Evolutionary conservation across 2,888 invertebrate genomes (phyloP).

Genomic region (Xylota sylvarum): DNA sequence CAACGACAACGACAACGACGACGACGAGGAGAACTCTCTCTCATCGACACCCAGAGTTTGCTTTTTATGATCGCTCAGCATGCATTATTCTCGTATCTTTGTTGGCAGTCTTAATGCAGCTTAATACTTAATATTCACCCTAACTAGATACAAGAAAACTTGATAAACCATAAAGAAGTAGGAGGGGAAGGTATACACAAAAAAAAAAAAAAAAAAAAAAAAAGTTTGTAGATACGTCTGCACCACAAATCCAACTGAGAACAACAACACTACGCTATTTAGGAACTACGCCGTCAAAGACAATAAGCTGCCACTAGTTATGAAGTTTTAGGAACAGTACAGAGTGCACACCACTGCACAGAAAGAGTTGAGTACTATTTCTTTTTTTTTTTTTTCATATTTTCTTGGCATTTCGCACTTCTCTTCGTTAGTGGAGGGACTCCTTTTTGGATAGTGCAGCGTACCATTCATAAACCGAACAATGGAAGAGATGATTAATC

Average conservation of each 20-base stretch:
- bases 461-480: conserved; percentile 19
- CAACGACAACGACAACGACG: conserved; percentile 16
- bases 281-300: conserved; percentile 67
- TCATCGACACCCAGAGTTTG: conserved; percentile 64
- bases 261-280: conserved; percentile 65
- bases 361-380: conserved; percentile 26
- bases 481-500: conserved; percentile 71
- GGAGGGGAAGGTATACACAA: background rate
- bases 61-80: conserved; percentile 70
- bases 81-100: conserved; percentile 68
- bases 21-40: conserved; percentile 11
- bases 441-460: conserved; percentile 29
- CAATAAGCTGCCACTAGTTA: conserved; percentile 73
- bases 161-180: conserved; percentile 51
- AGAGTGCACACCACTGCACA: conserved; percentile 49
- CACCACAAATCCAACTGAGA: conserved; percentile 42
- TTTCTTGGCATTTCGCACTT: conserved; percentile 59
- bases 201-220: conserved; percentile 8
- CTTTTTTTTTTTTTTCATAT: conserved; percentile 35
- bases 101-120: conserved; percentile 72
- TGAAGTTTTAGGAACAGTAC: conserved; percentile 59
- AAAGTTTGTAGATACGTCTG: background rate
- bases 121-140: conserved; percentile 73
- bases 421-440: conserved; percentile 23
- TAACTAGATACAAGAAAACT: conserved; percentile 54